Evolutionary conservation across 1,140 invertebrate species (phyloP).

Genomic region (Drosophila ficusphila): DNA sequence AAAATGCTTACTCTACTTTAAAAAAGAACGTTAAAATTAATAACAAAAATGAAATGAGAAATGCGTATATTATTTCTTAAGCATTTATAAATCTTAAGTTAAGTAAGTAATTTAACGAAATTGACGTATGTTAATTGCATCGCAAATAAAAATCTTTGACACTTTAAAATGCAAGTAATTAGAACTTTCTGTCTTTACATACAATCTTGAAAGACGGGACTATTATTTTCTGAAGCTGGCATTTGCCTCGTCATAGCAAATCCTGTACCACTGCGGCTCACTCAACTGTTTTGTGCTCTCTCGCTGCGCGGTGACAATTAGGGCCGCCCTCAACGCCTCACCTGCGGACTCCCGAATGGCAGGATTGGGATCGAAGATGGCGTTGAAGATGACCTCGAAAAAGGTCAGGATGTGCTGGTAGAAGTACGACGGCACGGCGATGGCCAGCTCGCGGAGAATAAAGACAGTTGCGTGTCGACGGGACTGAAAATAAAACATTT

Average conservation of each 20-base stretch:
- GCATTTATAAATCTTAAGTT: too few species aligned
- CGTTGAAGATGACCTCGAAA: slow-evolving; percentile 97
- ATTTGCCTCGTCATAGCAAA: slow-evolving; percentile 95
- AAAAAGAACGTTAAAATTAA: too few species aligned
- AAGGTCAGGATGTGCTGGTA: slow-evolving; percentile 98
- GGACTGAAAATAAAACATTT: slow-evolving; percentile 81
- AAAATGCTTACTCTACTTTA: too few species aligned
- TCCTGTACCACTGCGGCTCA: slow-evolving; percentile 95
- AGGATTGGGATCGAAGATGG: slow-evolving; percentile 96
- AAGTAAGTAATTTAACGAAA: too few species aligned
- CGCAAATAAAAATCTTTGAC: too few species aligned
- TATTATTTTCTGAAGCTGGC: slow-evolving; percentile 87
- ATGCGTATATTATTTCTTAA: too few species aligned
- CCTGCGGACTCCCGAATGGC: slow-evolving; percentile 96
- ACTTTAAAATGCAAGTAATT: not conserved
- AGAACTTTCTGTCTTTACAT: not conserved
- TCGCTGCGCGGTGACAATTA: slow-evolving; percentile 96
- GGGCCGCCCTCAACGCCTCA: slow-evolving; percentile 95
- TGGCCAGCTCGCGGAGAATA: slow-evolving; percentile 96
- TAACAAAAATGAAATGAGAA: too few species aligned
- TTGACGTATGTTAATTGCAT: too few species aligned
- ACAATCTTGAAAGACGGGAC: not conserved
- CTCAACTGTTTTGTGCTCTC: slow-evolving; percentile 96
- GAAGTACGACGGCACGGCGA: slow-evolving; percentile 98
- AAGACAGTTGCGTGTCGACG: slow-evolving; percentile 96